Conservation (phyloP, 2,113 vertebrate species). For the Paramormyrops kingsleyae region DNA sequence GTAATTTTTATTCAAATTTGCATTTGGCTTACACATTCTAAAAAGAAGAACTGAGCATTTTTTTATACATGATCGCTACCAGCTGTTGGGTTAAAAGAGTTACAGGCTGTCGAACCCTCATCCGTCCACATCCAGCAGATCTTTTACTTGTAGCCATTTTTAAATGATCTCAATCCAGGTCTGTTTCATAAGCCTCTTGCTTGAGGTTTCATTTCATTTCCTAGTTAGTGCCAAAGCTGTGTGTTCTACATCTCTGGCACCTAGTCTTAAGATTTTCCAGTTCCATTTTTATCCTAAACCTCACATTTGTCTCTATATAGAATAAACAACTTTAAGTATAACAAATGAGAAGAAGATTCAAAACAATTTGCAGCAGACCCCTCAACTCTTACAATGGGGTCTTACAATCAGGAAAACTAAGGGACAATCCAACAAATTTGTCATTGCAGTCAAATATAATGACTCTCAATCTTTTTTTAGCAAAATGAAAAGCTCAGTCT, state of each 20-base stretch:
- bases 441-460: neutral
- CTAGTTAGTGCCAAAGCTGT: neutral
- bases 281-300: neutral
- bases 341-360: neutral
- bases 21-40: neutral
- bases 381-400: neutral
- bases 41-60: neutral
- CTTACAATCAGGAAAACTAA: neutral
- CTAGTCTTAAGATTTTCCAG: neutral
- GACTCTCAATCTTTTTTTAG: neutral
- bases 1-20: neutral
- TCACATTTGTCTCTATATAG: slow-evolving; percentile 4
- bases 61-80: neutral
- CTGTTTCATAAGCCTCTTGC: slow-evolving; percentile 1
- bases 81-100: neutral
- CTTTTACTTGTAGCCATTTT: neutral
- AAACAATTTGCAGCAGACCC: neutral
- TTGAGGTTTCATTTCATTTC: slow-evolving; percentile 2
- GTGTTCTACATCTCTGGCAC: neutral
- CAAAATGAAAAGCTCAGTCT: neutral
- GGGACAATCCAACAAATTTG: too few species aligned
- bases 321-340: neutral
- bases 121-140: neutral
- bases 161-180: neutral
- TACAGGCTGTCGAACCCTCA: neutral